Base-by-base conservation (phyloP, 1,140 invertebrate species). In the Araneus ventricosus region DNA sequence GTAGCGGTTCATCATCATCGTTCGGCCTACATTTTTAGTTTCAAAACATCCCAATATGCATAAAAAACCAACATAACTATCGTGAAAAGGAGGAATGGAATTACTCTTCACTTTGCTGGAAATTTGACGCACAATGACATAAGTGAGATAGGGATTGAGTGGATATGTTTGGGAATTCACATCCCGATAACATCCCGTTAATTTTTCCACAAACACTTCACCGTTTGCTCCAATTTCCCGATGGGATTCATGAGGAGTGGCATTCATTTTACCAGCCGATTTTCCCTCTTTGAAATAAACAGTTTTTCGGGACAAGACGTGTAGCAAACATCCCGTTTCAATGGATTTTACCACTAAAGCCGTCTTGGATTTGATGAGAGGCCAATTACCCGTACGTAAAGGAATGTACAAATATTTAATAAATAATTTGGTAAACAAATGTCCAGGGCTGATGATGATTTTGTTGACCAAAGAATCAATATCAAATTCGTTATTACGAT, bases 371-470 rank as follows among this genome's bases (percentile, higher is more conserved):
- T 90, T 90, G 14, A 90, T 45, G 7, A n/a, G 67, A 14, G 30
- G 24, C 89, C 89, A 82, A 27, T 90, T 63, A 0, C 24, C 10
- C 10, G 82, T 52, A n/a, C 89, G 30, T 0, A 90, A 22, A 7
- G 89, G 79, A 30, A 1, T 30, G 3, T 90, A 90, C 52, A 90
- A 84, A 45, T 90, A 90, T 41, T 86, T 88, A 24, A 92, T 80
- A 59, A 85, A 92, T 0, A 92, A n/a, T 67, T 93, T 93, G 27
- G 57, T 41, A 57, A 67, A 86, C 39, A 88, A 70, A 70, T 88
- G 63, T 7, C 89, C 89, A 4, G 89, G 89, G 22, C 89, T 90
- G 2, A 90, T 57, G n/a, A 90, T 41, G 24, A 90, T 84, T 63
- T 90, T 90, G 52, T 84, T 90, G 24, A 52, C 41, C 30, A 90